These are phyloP conservation scores for Drosophila kohkoa DNA, from an alignment of 1,140 invertebrate genomes.

Conservation along the genomic window DNA sequence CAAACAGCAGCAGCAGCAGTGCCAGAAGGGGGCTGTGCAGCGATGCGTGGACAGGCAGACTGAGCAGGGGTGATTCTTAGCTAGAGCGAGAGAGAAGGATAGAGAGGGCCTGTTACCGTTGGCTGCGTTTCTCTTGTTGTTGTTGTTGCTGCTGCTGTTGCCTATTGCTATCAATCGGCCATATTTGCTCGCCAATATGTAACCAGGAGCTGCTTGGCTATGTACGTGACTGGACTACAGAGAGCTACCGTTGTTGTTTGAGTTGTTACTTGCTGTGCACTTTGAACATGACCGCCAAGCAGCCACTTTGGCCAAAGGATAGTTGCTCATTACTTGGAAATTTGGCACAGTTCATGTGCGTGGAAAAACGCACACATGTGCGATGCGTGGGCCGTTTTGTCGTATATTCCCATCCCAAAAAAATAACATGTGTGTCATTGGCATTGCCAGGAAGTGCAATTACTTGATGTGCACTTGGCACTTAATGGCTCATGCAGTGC, in stretches of 20 bases:
- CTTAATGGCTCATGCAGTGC: constrained; percentile 18
- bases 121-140: constrained; percentile 37
- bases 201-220: constrained; percentile 29
- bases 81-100: not conserved
- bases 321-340: constrained; percentile 39
- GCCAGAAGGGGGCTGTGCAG: constrained; percentile 51
- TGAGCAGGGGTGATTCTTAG: constrained; percentile 43
- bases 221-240: constrained; percentile 66
- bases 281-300: constrained; percentile 55
- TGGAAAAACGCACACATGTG: constrained; percentile 46
- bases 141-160: not conserved
- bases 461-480: constrained; percentile 34
- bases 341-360: constrained; percentile 50
- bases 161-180: constrained; percentile 60
- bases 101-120: constrained; percentile 51
- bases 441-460: constrained; percentile 44
- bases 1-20: no score
- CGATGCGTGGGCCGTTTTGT: constrained; percentile 45
- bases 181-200: constrained; percentile 69
- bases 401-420: constrained; percentile 10
- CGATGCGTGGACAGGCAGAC: constrained; percentile 51
- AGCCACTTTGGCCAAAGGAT: constrained; percentile 53
- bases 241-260: constrained; percentile 46
- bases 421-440: constrained; percentile 12
- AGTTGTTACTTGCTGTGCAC: constrained; percentile 46